A percentile compares a stretch with the other conserved stretches of the same genome.
phyloP scores from a whole-genome alignment of 2,888 invertebrate genomes.

The Metellina segmentata region DNA sequence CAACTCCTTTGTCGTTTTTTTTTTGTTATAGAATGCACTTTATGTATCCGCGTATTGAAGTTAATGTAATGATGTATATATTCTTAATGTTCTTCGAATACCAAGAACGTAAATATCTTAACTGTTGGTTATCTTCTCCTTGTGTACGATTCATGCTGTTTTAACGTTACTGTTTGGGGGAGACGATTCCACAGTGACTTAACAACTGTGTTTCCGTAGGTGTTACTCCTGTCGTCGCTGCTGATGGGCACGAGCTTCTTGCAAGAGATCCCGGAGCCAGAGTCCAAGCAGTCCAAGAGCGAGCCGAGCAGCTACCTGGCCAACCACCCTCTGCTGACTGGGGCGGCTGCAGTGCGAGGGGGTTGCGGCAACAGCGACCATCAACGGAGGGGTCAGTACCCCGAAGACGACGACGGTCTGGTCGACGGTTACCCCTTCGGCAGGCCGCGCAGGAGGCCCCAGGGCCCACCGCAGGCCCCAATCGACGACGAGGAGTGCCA shows the following conservation, averaged over 20 bases:
- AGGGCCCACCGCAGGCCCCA: not conserved
- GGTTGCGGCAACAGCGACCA: constrained; percentile 6
- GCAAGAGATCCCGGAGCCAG: constrained; percentile 41
- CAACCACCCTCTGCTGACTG: constrained; percentile 51
- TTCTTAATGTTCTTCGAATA: too few species aligned
- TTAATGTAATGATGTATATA: too few species aligned
- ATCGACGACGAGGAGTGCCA: constrained; percentile 50
- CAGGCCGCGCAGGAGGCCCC: constrained; percentile 23
- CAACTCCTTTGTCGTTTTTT: too few species aligned
- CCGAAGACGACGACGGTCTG: constrained; percentile 38
- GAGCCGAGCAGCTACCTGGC: constrained; percentile 50
- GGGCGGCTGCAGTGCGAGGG: constrained; percentile 29
- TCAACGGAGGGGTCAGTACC: constrained; percentile 13
- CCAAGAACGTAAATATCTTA: too few species aligned
- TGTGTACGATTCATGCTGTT: too few species aligned
- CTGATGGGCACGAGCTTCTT: constrained; percentile 73
- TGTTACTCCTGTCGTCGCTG: constrained; percentile 57
- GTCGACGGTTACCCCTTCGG: constrained; percentile 55
- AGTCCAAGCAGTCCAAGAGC: constrained; percentile 25
- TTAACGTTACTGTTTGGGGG: too few species aligned
- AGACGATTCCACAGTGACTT: too few species aligned
- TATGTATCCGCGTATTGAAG: too few species aligned
- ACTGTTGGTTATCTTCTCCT: too few species aligned
- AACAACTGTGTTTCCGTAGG: constrained; percentile 19
- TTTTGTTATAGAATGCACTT: too few species aligned